Base-by-base conservation (phyloP, 53 echinoderm and acorn worm species). In the Crossaster papposus region DNA sequence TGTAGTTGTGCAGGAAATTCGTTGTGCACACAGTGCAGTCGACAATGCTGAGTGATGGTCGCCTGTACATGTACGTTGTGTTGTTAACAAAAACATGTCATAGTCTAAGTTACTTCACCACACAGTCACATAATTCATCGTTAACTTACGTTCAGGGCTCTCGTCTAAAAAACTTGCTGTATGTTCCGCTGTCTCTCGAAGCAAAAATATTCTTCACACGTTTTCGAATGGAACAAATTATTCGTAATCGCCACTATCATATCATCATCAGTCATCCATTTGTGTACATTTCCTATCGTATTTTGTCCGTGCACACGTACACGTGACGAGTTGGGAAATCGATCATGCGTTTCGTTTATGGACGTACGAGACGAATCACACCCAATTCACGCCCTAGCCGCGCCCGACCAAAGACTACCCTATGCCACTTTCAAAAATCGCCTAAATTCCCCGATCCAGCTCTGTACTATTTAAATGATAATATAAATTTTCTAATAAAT, bases 331-430 rank as follows among this genome's bases (percentile, higher is more conserved):
- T 54, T 4, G 31, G n/a, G 36, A 37, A 53, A 72, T 85, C 54
- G 54, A 30, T 85, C 52, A 85, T 83, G 83, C 83, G 70, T 70
- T 36, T 81, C 58, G 58, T 44, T 68, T 24, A 70, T 83, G 73
- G 33, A 74, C 73, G 73, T 85, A 13, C 85, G 53, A 74, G 85
- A 71, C 85, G 85, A 72, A 51, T 85, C 85, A 85, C 85, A 73
- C 85, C 30, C 34, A 51, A 85, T 72, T 71, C 73, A 85, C 85
- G 85, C 85, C 72, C 85, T 52, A 85, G 23, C 17, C 73, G n/a
- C 4, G 30, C 15, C 31, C 18, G 52, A 44, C 44, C n/a, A n/a
- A n/a, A n/a, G n/a, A n/a, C n/a, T n/a, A n/a, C n/a, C n/a, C n/a
- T 44, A 44, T 44, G 44, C 9, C 44, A 44, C 44, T 44, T 44